Base-by-base conservation (phyloP, 2,113 vertebrate species). In the Xyrauchen texanus region DNA sequence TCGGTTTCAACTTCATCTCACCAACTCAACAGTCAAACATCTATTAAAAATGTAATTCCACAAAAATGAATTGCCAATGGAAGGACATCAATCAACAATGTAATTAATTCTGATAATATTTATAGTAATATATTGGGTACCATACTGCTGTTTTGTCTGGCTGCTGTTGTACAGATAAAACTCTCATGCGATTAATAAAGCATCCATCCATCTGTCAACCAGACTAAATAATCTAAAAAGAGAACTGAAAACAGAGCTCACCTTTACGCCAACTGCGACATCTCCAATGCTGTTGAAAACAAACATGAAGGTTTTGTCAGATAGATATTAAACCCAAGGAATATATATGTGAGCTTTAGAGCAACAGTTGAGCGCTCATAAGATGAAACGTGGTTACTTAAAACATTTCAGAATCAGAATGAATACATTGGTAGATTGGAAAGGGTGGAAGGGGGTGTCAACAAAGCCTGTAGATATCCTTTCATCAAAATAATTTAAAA, bases 251-350 rank as follows among this genome's bases (percentile, higher is more conserved):
- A 44, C 15, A 74, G 82, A 84, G 82, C 94, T 93, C 94, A 98
- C 96, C 96, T 99, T 99, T 86, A 99, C 95, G 82, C 97, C 97
- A 94, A 98, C 96, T 87, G 95, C 93, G 94, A 98, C 96, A 89
- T 98, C 96, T 90, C 96, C 92, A 88, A 97, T 94, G 92, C 95
- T 94, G 90, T 95, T 95, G 93, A 82, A 95, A 44, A 46, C 57
- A 12, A 45, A 62, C 21, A 9, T 4, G 9, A 34, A 34, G 21
- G 21, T 34, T 34, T 34, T 34, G 21, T 34, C 21, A 34, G 21
- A 34, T 34, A 34, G 21, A 34, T 34, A 34, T 34, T 34, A 34
- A 34, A 34, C 21, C 21, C 21, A 1, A 34, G 21, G 21, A 34
- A 34, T 34, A 34, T 34, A 34, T 34, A 34, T 34, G 21, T 34